phyloP scores from a whole-genome alignment of 2,888 invertebrate genomes.

The Polyommatus iphigenia region DNA sequence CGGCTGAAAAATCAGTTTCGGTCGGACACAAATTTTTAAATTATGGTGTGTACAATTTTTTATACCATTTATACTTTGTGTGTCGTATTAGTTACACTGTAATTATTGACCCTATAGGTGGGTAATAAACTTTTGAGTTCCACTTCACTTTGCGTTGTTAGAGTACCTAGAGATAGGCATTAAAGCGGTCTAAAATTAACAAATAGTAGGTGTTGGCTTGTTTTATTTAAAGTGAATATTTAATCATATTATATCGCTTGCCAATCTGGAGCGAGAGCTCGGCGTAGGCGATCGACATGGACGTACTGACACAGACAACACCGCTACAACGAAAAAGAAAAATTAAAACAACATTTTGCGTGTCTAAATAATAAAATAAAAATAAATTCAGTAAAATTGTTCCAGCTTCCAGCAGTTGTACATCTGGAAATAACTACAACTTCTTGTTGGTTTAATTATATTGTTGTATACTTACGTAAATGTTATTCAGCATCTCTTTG shows the following conservation, averaged over 20 bases:
- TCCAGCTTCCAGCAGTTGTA: background rate
- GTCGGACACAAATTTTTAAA: too few species aligned
- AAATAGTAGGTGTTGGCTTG: constrained; percentile 5
- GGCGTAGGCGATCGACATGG: constrained; percentile 25
- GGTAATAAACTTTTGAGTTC: background rate
- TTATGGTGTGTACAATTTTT: too few species aligned
- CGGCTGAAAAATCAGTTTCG: too few species aligned
- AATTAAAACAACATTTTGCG: background rate
- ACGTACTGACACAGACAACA: background rate
- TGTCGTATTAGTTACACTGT: too few species aligned
- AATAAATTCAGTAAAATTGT: background rate
- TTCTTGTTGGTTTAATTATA: too few species aligned
- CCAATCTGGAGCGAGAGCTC: constrained; percentile 21
- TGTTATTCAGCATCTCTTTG: background rate
- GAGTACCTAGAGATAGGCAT: background rate
- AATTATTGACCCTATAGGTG: background rate
- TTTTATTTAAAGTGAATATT: constrained; percentile 26
- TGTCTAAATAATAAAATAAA: background rate
- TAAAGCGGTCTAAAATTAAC: constrained; percentile 8
- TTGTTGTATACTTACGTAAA: background rate
- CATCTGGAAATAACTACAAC: too few species aligned
- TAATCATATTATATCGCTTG: constrained; percentile 29
- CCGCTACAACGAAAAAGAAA: background rate
- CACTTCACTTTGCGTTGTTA: background rate
- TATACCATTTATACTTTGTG: too few species aligned